Percentiles rank a stretch among this genome's conserved stretches.
Conservation (phyloP, 2,797 vertebrate species). For the Sebastes ruberrimus region DNA sequence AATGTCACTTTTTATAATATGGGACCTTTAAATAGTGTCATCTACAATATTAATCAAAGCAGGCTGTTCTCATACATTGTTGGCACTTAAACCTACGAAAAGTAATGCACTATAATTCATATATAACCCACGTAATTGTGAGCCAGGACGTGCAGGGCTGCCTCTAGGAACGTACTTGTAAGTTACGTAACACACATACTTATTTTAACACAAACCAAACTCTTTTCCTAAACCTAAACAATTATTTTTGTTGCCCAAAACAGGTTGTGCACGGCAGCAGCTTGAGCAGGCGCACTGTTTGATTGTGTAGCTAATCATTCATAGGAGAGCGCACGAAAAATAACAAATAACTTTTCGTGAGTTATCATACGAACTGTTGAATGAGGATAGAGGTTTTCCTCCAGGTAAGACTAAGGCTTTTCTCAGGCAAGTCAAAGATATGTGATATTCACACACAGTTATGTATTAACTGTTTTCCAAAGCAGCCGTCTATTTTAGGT, state of each 20-base stretch:
- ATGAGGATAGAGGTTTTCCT: not conserved
- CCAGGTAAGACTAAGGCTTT: not conserved
- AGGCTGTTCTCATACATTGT: too few species aligned
- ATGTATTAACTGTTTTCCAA: not conserved
- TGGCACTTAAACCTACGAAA: too few species aligned
- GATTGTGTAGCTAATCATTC: not conserved
- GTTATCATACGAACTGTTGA: not conserved
- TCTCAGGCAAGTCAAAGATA: not conserved
- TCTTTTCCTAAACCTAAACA: not conserved
- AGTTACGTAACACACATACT: not conserved
- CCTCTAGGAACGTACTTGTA: too few species aligned
- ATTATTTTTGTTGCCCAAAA: not conserved
- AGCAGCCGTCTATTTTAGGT: not conserved
- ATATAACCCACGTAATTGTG: too few species aligned
- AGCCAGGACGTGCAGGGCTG: too few species aligned
- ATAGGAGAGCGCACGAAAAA: not conserved
- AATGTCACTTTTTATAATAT: too few species aligned
- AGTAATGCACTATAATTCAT: too few species aligned
- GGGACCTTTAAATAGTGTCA: too few species aligned
- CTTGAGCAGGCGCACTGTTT: not conserved
- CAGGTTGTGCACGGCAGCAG: not conserved
- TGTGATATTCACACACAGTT: not conserved
- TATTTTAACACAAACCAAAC: not conserved
- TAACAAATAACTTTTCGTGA: not conserved
- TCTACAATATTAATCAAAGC: too few species aligned